These are phyloP conservation scores for Eupithecia exiguata DNA, from an alignment of 2,888 invertebrate genomes.

Conservation along the genomic window DNA sequence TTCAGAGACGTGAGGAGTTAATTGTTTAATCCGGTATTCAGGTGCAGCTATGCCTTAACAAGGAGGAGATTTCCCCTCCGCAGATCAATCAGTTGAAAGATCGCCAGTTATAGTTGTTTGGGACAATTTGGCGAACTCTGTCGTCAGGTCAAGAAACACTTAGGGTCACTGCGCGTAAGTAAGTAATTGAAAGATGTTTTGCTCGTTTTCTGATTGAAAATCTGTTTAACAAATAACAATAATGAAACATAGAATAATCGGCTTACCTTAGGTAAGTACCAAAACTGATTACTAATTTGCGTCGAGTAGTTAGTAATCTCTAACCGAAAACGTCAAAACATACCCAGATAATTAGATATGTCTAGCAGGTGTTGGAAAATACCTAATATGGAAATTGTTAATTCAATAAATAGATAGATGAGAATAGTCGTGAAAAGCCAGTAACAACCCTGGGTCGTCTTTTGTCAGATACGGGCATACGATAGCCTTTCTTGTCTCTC, in stretches of 20 bases:
- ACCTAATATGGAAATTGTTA: background rate
- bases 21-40: background rate
- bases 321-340: background rate
- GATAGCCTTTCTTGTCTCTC: background rate
- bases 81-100: background rate
- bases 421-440: background rate
- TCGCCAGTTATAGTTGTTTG: background rate
- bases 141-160: background rate
- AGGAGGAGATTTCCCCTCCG: background rate
- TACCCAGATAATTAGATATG: background rate
- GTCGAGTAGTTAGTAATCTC: background rate
- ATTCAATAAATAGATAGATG: background rate
- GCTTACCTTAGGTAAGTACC: background rate
- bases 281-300: background rate
- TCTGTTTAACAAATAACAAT: background rate
- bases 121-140: background rate
- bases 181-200: background rate
- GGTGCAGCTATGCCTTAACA: background rate
- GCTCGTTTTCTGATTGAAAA: background rate
- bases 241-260: background rate
- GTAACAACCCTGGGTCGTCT: background rate
- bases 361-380: background rate
- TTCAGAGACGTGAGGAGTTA: background rate
- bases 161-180: background rate
- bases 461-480: background rate